A percentile compares a stretch with the other conserved stretches of the same genome.
phyloP scores from a whole-genome alignment of 1,140 invertebrate genomes.

The Dendrolimus kikuchii region DNA sequence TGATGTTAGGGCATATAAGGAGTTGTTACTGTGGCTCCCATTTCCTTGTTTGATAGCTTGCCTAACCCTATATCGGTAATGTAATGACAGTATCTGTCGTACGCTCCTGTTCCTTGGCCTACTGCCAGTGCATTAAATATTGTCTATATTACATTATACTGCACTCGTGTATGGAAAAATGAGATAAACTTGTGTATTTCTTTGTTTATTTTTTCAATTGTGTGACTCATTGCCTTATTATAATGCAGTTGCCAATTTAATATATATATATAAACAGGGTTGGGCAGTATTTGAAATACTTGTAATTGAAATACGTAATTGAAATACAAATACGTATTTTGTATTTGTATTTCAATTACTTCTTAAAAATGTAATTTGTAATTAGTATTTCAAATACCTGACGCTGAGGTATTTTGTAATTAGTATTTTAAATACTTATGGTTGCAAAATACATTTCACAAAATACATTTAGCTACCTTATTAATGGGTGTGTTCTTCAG shows the following conservation, averaged over 20 bases:
- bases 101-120: conserved; percentile 24
- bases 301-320: too few relatives aligned
- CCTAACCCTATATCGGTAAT: conserved; percentile 26
- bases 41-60: conserved; percentile 29
- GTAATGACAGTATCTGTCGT: background rate
- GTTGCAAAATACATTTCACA: too few relatives aligned
- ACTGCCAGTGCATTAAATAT: conserved; percentile 39
- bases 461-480: too few relatives aligned
- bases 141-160: conserved; percentile 4
- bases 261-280: too few relatives aligned
- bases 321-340: too few relatives aligned
- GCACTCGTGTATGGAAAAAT: conserved; percentile 16
- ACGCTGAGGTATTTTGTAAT: too few relatives aligned
- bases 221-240: conserved; percentile 32
- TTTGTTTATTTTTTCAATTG: conserved; percentile 34
- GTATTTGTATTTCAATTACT: too few relatives aligned
- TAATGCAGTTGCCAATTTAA: background rate
- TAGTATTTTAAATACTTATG: too few relatives aligned
- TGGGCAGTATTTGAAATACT: too few relatives aligned
- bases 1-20: conserved; percentile 33
- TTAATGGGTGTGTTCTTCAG: too few relatives aligned
- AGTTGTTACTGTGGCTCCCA: conserved; percentile 22
- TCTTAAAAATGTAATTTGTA: too few relatives aligned
- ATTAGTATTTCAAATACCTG: too few relatives aligned
- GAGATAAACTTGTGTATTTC: conserved; percentile 18